Evolutionary conservation across 2,797 vertebrate species (phyloP).

Genomic region (Lerista edwardsae): DNA sequence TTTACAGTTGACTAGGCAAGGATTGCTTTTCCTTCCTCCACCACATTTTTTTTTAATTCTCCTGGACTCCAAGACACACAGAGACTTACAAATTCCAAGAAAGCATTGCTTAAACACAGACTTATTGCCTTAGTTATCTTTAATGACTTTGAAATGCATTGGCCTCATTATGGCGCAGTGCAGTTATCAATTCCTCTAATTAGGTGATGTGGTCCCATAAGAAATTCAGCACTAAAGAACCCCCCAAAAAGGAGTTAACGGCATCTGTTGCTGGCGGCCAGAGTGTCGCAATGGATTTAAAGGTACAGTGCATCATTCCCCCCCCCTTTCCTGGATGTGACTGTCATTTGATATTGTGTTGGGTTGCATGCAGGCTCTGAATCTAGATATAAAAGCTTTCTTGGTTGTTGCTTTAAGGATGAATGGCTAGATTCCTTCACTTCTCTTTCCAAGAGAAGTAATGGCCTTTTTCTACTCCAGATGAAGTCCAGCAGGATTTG

Average conservation of each 20-base stretch:
- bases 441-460: too few species aligned
- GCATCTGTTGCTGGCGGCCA: constrained; percentile 74
- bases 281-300: constrained; percentile 61
- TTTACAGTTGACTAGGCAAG: constrained; percentile 94
- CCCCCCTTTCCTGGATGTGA: background rate
- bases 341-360: background rate
- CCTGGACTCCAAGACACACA: background rate
- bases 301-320: constrained; percentile 32
- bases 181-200: constrained; percentile 99
- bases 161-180: constrained; percentile 94
- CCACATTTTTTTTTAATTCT: background rate
- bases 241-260: constrained; percentile 83
- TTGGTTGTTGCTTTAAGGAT: too few species aligned
- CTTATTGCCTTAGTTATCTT: constrained; percentile 97
- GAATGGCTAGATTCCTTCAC: too few species aligned
- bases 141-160: constrained; percentile 99
- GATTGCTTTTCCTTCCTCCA: constrained; percentile 82
- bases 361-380: too few species aligned
- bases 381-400: too few species aligned
- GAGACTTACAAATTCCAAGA: constrained; percentile 79
- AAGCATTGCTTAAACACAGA: constrained; percentile 92
- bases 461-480: too few species aligned
- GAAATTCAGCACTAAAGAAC: constrained; percentile 92
- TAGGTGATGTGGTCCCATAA: constrained; percentile 91
- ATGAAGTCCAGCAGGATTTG: too few species aligned